Evolutionary conservation across 2,113 vertebrate species (phyloP), one percentile per base, ranked within the genome.

Genomic region (Lanius ludovicianus): DNA sequence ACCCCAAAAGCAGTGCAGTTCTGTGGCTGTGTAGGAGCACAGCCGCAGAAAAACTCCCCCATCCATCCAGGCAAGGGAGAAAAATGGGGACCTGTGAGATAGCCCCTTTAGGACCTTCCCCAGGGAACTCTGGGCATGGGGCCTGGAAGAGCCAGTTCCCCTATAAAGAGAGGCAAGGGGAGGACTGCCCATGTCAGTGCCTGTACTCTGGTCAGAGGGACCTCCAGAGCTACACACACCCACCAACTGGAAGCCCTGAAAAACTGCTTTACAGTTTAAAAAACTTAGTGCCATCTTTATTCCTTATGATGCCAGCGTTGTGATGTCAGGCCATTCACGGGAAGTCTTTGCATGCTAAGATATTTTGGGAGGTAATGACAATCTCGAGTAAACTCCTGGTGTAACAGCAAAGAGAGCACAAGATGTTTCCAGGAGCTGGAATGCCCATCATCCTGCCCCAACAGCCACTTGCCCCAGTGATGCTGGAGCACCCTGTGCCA

Each of bases 121-220:
- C 21, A 41, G 53, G 28, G 14, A 31, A 37, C 19, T 39, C 39
- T 33, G 53, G 21, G 24, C 53, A 33, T 0, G 2, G 27, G 7
- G 9, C 3, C n/a, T 80, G 73, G 63, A 63, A 71, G 31, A 62
- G 23, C 7, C 4, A 1, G 11, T 60, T 73, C 30, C 31, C 12
- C 49, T 46, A 1, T 24, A 41, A 50, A 65, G 18, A 53, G 28
- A 73, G 12, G 22, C 35, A 59, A 41, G 78, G 31, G 55, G 15
- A 74, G 35, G 13, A 73, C 10, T 0, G 2, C 22, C 6, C 7
- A 21, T 1, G 0, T 56, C n/a, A 33, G n/a, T 63, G 46, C 15
- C 49, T 20, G 18, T 42, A 7, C 22, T 15, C 19, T 62, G 31
- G 2, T 49, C 77, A 56, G 56, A 56, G 41, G 11, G 11, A 70